Evolutionary conservation across 2,797 vertebrate species (phyloP), one percentile per base, ranked within the genome.

Genomic region (Lutjanus campechanus): DNA sequence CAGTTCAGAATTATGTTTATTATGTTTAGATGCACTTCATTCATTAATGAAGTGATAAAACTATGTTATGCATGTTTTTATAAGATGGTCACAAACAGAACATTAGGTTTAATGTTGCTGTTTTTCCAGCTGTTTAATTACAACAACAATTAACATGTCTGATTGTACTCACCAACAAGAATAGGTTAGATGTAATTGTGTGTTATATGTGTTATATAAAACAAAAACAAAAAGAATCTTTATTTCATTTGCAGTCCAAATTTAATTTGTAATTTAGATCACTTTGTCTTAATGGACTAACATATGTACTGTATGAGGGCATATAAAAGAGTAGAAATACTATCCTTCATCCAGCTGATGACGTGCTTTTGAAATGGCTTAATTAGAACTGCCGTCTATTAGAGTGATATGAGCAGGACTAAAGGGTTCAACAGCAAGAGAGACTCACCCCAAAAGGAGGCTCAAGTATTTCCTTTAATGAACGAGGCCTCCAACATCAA

Each of bases 381-480:
- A 77, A 75, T 87, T 73, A 29, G 43, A 82, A 56, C 76, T 72
- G 77, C 74, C 80, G 73, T 89, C 82, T 66, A 74, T 86, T 84
- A 82, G 54, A 40, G 72, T 75, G 80, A 79, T 79, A 76, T 63
- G 58, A 41, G 63, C 59, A 6, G 65, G 77, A 77, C 77, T 79
- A 64, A 5, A n/a, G 47, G 71, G 83, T 82, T 81, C 71, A 87
- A 72, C 62, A 70, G n/a, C 3, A 25, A 73, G 51, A 77, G 71
- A 68, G 54, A 59, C 75, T 59, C 0, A 1, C 55, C 81, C 75
- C 81, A 20, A 71, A 85, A 84, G 88, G 77, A 85, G 64, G 73
- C 81, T 87, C 41, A 20, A 88, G 73, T 77, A 72, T 85, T 89
- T 70, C 66, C 65, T 85, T 82, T 87, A 90, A 90, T 88, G 82